These are phyloP conservation scores for Leguminivora glycinivorella DNA, from an alignment of 1,140 invertebrate genomes.

Conservation along the genomic window DNA sequence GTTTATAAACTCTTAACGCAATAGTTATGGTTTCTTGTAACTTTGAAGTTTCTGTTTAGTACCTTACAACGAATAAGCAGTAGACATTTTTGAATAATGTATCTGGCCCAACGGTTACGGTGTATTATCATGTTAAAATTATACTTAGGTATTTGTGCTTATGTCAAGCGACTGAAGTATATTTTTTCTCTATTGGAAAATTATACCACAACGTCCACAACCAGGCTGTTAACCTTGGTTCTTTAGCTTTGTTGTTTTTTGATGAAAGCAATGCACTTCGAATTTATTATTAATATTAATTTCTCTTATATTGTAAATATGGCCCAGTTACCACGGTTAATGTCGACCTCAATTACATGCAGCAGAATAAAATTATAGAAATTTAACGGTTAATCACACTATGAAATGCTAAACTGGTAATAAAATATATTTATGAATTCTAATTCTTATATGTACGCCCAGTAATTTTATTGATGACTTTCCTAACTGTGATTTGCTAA, in stretches of 20 bases:
- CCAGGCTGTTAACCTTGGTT: neutral
- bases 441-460: neutral
- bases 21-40: slow-evolving; percentile 15
- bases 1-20: neutral
- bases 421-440: slow-evolving; percentile 2
- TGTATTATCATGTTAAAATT: slow-evolving; percentile 54
- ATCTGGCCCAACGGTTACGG: slow-evolving; percentile 50
- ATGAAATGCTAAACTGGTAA: slow-evolving; percentile 3
- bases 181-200: slow-evolving; percentile 36
- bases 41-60: neutral
- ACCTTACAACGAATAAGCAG: neutral
- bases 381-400: slow-evolving; percentile 5
- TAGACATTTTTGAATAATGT: slow-evolving; percentile 49
- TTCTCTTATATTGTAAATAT: slow-evolving; percentile 1
- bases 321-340: slow-evolving; percentile 17
- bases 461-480: slow-evolving; percentile 4
- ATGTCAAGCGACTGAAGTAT: slow-evolving; percentile 31
- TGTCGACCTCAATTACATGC: neutral
- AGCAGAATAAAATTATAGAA: neutral
- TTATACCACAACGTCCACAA: slow-evolving; percentile 23
- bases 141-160: slow-evolving; percentile 39
- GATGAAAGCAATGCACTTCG: too few relatives aligned
- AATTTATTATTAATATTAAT: neutral
- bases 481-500: neutral
- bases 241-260: neutral